Percentiles rank a stretch among this genome's conserved stretches.
These are phyloP conservation scores for Tiliqua scincoides DNA, from an alignment of 2,113 vertebrate genomes.

Conservation along the genomic window DNA sequence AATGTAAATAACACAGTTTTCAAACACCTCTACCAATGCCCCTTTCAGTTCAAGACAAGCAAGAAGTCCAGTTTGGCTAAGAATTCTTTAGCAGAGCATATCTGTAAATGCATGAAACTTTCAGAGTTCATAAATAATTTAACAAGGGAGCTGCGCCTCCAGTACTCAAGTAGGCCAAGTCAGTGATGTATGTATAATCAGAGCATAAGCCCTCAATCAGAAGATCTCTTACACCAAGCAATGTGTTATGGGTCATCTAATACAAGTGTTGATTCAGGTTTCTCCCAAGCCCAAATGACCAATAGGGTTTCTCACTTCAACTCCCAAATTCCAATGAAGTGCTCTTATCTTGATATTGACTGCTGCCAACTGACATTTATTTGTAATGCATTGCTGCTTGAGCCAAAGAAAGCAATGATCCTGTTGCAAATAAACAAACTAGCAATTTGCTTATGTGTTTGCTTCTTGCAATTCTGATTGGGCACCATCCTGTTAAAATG, in stretches of 20 bases:
- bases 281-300: neutral
- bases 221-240: neutral
- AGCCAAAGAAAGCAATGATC: neutral
- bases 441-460: neutral
- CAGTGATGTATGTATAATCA: slow-evolving; percentile 18
- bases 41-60: neutral
- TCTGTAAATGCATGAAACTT: slow-evolving; percentile 15
- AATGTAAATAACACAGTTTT: no score
- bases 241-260: neutral
- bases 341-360: neutral
- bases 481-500: neutral
- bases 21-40: no score
- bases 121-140: slow-evolving; percentile 28
- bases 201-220: neutral
- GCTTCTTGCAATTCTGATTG: neutral
- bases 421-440: neutral
- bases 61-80: neutral
- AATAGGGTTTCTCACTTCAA: neutral
- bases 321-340: neutral
- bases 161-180: slow-evolving; percentile 17
- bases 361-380: no score
- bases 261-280: neutral
- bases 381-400: neutral
- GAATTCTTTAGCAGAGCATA: neutral
- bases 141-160: slow-evolving; percentile 19